Evolutionary conservation across 2,113 vertebrate genomes (phyloP).

Genomic region (Terrapene triunguis): DNA sequence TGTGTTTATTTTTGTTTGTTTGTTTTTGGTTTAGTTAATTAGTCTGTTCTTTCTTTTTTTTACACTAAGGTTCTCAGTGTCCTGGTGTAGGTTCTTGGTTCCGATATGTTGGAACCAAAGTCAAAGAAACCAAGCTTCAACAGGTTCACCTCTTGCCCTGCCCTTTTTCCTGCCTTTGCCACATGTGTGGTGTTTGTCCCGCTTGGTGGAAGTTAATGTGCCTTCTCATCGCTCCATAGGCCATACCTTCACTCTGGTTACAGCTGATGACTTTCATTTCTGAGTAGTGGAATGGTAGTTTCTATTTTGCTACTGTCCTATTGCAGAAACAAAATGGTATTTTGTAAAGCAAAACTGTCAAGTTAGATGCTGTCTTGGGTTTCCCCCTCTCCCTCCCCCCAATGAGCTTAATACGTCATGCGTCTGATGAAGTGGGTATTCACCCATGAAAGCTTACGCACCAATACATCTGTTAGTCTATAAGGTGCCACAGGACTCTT

Average conservation of each 20-base stretch:
- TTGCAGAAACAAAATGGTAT: not conserved
- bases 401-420: slow-evolving; percentile 39
- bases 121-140: not conserved
- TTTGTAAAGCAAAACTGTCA: slow-evolving; percentile 49
- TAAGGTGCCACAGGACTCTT: no score
- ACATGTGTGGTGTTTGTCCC: not conserved
- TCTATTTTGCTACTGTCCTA: not conserved
- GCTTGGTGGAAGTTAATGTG: not conserved
- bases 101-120: not conserved
- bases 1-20: no score
- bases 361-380: slow-evolving; percentile 14
- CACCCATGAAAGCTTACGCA: no score
- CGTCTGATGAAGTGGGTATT: no score
- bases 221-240: not conserved
- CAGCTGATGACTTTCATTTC: not conserved
- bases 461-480: no score
- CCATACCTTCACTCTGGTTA: not conserved
- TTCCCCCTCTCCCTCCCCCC: not conserved
- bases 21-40: not conserved
- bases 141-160: not conserved
- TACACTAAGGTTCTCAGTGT: not conserved
- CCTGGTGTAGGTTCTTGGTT: not conserved
- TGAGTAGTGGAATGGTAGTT: not conserved
- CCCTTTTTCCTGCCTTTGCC: not conserved
- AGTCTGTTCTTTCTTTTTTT: not conserved